Evolutionary conservation across 1,140 invertebrate species (phyloP).

Genomic region (Drosophila trapezifrons): DNA sequence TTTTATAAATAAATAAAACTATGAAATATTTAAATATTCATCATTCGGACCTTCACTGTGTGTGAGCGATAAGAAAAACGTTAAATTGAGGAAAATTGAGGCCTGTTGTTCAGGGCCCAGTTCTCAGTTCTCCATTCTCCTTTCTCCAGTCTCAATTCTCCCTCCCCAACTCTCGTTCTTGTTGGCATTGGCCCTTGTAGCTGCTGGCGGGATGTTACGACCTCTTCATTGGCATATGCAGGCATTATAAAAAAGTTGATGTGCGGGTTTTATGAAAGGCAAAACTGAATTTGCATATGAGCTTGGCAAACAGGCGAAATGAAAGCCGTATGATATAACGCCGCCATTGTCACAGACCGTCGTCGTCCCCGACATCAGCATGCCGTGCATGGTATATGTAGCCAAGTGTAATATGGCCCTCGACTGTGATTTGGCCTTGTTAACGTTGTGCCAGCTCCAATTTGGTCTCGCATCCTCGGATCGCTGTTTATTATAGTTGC

Average conservation of each 20-base stretch:
- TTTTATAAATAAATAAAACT: too few species aligned
- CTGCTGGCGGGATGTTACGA: constrained; percentile 10
- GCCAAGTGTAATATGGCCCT: constrained; percentile 12
- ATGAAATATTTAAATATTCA: background rate
- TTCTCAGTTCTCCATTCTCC: constrained; percentile 5
- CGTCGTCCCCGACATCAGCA: background rate
- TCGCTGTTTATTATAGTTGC: constrained; percentile 49
- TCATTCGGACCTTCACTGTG: too few species aligned
- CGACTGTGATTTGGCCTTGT: constrained; percentile 55
- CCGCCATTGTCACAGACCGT: constrained; percentile 26
- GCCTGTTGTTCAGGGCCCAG: background rate
- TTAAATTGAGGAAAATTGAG: constrained; percentile 18
- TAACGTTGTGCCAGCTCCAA: constrained; percentile 50
- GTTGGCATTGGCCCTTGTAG: constrained; percentile 3
- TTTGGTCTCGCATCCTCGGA: constrained; percentile 30
- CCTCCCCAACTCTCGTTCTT: background rate
- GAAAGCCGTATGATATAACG: constrained; percentile 27
- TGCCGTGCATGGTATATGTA: background rate
- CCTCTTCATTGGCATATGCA: constrained; percentile 55
- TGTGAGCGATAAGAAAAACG: constrained; percentile 11
- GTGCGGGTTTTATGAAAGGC: constrained; percentile 62
- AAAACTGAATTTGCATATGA: constrained; percentile 64
- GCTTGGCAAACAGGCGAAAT: constrained; percentile 40
- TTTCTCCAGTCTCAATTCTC: background rate
- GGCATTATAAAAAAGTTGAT: constrained; percentile 63